A percentile compares a stretch with the other conserved stretches of the same genome.
Conservation (phyloP, 2,888 invertebrate genomes). For the Hermaeophaga mercurialis region DNA sequence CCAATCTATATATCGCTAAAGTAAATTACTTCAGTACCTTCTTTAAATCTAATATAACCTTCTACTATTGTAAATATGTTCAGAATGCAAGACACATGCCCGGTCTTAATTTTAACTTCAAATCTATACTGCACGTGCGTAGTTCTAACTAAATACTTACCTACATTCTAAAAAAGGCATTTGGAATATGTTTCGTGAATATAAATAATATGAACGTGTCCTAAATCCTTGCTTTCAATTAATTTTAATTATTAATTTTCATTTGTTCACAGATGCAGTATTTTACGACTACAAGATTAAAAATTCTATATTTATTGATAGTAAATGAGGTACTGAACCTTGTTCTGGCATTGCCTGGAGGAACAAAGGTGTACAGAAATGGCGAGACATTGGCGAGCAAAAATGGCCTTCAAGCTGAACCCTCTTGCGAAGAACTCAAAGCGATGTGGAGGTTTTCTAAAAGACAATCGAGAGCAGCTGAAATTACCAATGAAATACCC, state of each 20-base stretch:
- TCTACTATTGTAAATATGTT: too few species aligned
- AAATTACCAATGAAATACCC: slow-evolving; percentile 85
- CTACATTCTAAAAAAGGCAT: too few species aligned
- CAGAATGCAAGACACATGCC: too few species aligned
- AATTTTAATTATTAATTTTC: background rate
- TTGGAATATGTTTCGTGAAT: too few species aligned
- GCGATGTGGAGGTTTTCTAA: slow-evolving; percentile 94
- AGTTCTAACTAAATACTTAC: too few species aligned
- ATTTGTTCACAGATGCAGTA: slow-evolving; percentile 32
- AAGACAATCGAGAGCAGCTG: slow-evolving; percentile 83
- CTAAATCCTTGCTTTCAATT: too few species aligned
- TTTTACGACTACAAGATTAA: slow-evolving; percentile 29
- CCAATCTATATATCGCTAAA: too few species aligned
- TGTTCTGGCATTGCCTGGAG: slow-evolving; percentile 46
- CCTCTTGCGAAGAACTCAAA: slow-evolving; percentile 83
- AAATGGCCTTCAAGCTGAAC: slow-evolving; percentile 67
- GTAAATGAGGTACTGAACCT: slow-evolving; percentile 39
- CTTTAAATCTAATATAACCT: too few species aligned
- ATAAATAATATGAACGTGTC: too few species aligned
- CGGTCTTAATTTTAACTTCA: too few species aligned
- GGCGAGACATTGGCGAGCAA: slow-evolving; percentile 50
- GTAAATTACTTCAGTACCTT: too few species aligned
- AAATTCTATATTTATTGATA: slow-evolving; percentile 28
- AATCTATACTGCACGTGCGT: too few species aligned
- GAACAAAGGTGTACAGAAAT: background rate